Evolutionary conservation across 2,888 invertebrate genomes (phyloP), one percentile per base, ranked within the genome.

Genomic region (Zaprionus bogoriensis): DNA sequence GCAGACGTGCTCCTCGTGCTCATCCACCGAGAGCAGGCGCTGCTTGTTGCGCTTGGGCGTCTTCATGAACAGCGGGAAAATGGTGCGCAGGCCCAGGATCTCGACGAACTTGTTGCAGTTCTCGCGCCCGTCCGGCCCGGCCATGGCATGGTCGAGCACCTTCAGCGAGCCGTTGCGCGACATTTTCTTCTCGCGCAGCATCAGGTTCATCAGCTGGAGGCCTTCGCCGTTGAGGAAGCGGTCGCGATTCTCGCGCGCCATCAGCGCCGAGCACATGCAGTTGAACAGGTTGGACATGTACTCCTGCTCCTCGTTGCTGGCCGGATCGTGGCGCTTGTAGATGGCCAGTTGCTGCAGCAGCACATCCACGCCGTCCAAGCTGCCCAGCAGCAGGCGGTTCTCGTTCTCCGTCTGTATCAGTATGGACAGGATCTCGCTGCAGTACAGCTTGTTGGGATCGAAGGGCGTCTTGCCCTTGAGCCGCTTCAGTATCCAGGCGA

Each of bases 211-310:
- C 42, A 99, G 93, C 91, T 99, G 99, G 46, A 99, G 92, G 2
- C 99, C 99, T 92, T 99, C 99, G 7, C 91, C 99, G 82, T 96
- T 95, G 25, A 99, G 92, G 90, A 99, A 99, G 58, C 95, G 94
- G 69, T 97, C 97, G 46, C 98, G 93, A 91, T 99, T 99, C 67
- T 95, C 92, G 10, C 95, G 93, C 68, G 95, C 93, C 95, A 99
- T 96, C 59, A 99, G 92, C 55, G 98, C 95, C 51, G 98, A 98
- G 90, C 99, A 99, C 65, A 99, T 92, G 57, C 96, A 95, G 91
- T 99, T 97, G 90, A 99, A 99, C 75, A 99, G 92, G 91, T 99
- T 99, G 91, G 99, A 99, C 99, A 99, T 99, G 87, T 97, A 95
- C 91, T 99, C 99, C 84, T 97, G 95, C 90, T 99, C 99, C 91